These are phyloP conservation scores for Aspiorhynchus laticeps DNA, from an alignment of 2,113 vertebrate species.

Conservation along the genomic window DNA sequence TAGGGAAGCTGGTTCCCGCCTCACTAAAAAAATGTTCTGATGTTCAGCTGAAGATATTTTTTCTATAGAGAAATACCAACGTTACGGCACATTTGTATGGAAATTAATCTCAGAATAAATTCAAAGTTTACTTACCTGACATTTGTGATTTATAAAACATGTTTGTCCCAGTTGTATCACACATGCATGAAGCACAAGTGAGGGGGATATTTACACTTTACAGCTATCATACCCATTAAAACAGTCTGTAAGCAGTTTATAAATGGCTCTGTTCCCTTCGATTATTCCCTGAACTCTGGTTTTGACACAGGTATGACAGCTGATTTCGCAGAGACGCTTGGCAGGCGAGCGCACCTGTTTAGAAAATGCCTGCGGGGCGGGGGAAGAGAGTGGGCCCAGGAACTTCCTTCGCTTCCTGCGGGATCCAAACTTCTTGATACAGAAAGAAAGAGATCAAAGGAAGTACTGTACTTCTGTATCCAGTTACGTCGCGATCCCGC, in stretches of 20 bases:
- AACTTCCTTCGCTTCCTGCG: slow-evolving; percentile 26
- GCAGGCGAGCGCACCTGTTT: slow-evolving; percentile 75
- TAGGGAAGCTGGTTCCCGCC: slow-evolving; percentile 69
- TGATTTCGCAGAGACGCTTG: slow-evolving; percentile 77
- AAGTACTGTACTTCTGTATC: slow-evolving; percentile 39
- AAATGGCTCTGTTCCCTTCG: slow-evolving; percentile 85
- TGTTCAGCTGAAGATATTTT: slow-evolving; percentile 74
- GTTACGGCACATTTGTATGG: slow-evolving; percentile 78
- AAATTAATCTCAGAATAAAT: slow-evolving; percentile 75
- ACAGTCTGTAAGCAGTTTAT: slow-evolving; percentile 84
- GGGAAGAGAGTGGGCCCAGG: slow-evolving; percentile 50
- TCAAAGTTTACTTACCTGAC: slow-evolving; percentile 81
- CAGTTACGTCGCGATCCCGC: background rate
- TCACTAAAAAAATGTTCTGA: slow-evolving; percentile 75
- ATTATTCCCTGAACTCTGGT: slow-evolving; percentile 84
- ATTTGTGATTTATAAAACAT: slow-evolving; percentile 81
- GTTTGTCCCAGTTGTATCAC: slow-evolving; percentile 78
- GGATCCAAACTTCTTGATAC: slow-evolving; percentile 25
- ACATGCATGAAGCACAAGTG: slow-evolving; percentile 81
- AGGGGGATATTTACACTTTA: slow-evolving; percentile 79
- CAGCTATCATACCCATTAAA: slow-evolving; percentile 81
- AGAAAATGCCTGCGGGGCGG: slow-evolving; percentile 73
- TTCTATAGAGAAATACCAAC: slow-evolving; percentile 73
- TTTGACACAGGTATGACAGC: slow-evolving; percentile 82
- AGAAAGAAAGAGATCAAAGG: slow-evolving; percentile 25